Evolutionary conservation across 1,140 invertebrate species (phyloP), one percentile per base, ranked within the genome.

Genomic region (Ridgeia piscesae): DNA sequence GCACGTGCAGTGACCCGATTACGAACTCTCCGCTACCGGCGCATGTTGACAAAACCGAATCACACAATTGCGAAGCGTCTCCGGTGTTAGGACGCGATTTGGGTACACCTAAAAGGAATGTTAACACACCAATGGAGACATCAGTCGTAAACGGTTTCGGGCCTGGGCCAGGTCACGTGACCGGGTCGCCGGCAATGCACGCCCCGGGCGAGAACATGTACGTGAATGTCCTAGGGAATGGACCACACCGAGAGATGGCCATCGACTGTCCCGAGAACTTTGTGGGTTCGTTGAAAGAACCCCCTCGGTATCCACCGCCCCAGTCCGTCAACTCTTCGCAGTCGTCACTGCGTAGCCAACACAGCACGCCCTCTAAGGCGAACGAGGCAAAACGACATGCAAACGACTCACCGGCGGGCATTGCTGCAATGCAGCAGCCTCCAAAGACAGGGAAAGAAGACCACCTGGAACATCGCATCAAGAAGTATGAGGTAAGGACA

Each of bases 231-330:
- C n/a, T n/a, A 0, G 91, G 35, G 34, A 33, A 48, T 17, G 95
- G 95, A 42, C 94, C 95, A 33, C 96, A 97, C 94, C 94, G 96
- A 33, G 99, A 99, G 97, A 98, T 99, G 98, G 98, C 99, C 94
- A 98, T 99, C 95, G 99, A 99, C 96, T 98, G 99, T 93, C 99
- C 99, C 94, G 98, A 99, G 95, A 98, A 97, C 94, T 99, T 99
- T 96, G 97, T 99, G 94, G 98, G 97, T 94, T 97, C 97, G 95
- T 98, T 98, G 96, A 99, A 98, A 97, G 99, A 97, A 93, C 98
- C 98, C 93, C 99, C 98, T 94, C 97, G 98, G 95, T 99, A 98
- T 97, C 98, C 98, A 91, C 97, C 98, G 42, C 97, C 97, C 33
- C 97, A 97, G 93, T 93, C 91, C 8, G 31, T 33, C 6, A 91